Percentiles rank a stretch among this genome's conserved stretches.
These are phyloP conservation scores for Epinephelus awoara DNA, from an alignment of 2,797 vertebrate genomes.

Conservation along the genomic window DNA sequence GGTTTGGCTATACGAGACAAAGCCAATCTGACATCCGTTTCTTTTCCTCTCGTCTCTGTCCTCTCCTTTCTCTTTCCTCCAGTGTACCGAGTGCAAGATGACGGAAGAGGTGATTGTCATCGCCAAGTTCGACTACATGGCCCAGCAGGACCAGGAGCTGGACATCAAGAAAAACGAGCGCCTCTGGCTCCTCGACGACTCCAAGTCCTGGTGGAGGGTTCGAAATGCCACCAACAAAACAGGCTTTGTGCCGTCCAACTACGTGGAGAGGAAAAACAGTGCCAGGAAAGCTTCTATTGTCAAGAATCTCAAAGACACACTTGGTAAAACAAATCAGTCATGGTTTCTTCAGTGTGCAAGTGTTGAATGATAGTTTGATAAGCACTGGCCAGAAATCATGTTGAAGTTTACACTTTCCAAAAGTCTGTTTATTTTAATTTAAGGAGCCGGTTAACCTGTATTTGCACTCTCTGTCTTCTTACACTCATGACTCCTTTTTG, in stretches of 20 bases:
- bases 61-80: slow-evolving; percentile 5
- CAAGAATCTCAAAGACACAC: slow-evolving; percentile 94
- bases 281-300: slow-evolving; percentile 94
- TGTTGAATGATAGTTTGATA: slow-evolving; percentile 14
- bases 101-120: slow-evolving; percentile 95
- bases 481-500: neutral
- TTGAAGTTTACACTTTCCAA: slow-evolving; percentile 11
- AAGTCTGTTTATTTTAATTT: slow-evolving; percentile 32
- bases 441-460: slow-evolving; percentile 8
- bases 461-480: slow-evolving; percentile 11
- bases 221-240: slow-evolving; percentile 94
- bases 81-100: slow-evolving; percentile 90
- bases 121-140: slow-evolving; percentile 95
- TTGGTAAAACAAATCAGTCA: slow-evolving; percentile 83
- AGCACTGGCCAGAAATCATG: slow-evolving; percentile 1
- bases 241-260: slow-evolving; percentile 95
- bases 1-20: too few species aligned
- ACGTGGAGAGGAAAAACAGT: slow-evolving; percentile 95
- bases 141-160: slow-evolving; percentile 96
- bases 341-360: slow-evolving; percentile 17
- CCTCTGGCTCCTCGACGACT: slow-evolving; percentile 93
- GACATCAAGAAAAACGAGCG: slow-evolving; percentile 97
- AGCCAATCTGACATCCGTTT: neutral
- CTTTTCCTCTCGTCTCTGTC: neutral
- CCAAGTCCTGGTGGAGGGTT: slow-evolving; percentile 95